phyloP scores from a whole-genome alignment of 1,140 invertebrate species.

The Drosophila grimshawi region DNA sequence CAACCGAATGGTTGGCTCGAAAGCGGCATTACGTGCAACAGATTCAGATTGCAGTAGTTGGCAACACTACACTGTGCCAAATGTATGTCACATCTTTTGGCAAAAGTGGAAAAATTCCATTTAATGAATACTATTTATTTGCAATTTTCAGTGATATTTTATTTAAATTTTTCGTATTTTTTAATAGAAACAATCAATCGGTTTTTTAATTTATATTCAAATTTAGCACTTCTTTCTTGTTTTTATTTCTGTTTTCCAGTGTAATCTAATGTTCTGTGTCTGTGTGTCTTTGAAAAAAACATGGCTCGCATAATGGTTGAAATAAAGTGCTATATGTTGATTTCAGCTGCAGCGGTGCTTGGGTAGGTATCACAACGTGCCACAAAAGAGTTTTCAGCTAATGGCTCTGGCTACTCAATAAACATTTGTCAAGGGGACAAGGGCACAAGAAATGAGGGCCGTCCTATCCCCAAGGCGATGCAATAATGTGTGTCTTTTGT shows the following conservation, averaged over 20 bases:
- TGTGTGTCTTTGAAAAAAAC: not conserved
- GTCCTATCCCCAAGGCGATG: slow-evolving; percentile 15
- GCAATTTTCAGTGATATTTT: too few relatives aligned
- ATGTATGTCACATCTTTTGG: too few relatives aligned
- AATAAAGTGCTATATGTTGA: slow-evolving; percentile 24
- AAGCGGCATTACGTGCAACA: slow-evolving; percentile 55
- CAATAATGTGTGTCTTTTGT: slow-evolving; percentile 9
- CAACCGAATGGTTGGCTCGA: not conserved
- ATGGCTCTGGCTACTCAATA: slow-evolving; percentile 75
- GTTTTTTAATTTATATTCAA: too few relatives aligned
- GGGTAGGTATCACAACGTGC: not conserved
- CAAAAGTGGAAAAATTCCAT: too few relatives aligned
- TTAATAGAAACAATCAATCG: too few relatives aligned
- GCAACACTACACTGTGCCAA: slow-evolving; percentile 14
- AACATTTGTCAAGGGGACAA: slow-evolving; percentile 64
- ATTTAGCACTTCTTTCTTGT: too few relatives aligned
- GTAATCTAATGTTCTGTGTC: slow-evolving; percentile 10
- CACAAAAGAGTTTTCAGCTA: slow-evolving; percentile 52
- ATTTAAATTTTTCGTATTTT: too few relatives aligned
- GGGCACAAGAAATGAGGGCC: slow-evolving; percentile 21
- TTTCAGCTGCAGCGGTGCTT: not conserved
- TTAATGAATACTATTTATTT: too few relatives aligned
- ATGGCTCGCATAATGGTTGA: slow-evolving; percentile 60
- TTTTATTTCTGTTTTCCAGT: not conserved
- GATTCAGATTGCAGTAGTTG: slow-evolving; percentile 28